These are phyloP conservation scores for Sandelia bainsii DNA, from an alignment of 2,797 vertebrate species.

Conservation along the genomic window DNA sequence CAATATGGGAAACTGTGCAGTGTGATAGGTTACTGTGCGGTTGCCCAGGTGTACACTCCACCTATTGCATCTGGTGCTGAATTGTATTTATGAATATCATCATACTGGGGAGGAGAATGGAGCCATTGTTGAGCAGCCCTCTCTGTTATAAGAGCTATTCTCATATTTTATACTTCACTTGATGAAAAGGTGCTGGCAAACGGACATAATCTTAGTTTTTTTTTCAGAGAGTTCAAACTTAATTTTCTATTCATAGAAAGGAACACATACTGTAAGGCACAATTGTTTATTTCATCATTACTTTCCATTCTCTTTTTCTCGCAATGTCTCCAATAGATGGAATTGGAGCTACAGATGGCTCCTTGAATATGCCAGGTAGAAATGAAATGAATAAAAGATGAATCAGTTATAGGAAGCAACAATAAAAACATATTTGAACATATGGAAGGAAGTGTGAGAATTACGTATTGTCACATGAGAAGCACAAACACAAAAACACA, in stretches of 20 bases:
- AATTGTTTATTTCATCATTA: conserved; percentile 26
- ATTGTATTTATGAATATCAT: conserved; percentile 51
- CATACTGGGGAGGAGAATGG: conserved; percentile 34
- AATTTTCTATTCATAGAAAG: conserved; percentile 25
- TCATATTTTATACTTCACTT: conserved; percentile 24
- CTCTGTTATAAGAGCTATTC: conserved; percentile 9
- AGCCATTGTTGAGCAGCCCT: conserved; percentile 32
- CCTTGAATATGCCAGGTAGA: conserved; percentile 16
- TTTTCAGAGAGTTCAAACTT: neutral
- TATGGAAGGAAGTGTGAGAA: conserved; percentile 68
- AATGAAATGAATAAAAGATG: conserved; percentile 66
- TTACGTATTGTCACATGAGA: conserved; percentile 61
- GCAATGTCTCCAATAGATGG: conserved; percentile 25
- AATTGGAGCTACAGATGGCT: conserved; percentile 46
- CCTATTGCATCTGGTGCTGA: conserved; percentile 38
- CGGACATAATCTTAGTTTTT: neutral
- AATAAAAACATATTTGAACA: conserved; percentile 63
- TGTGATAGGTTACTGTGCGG: conserved; percentile 4
- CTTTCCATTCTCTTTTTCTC: conserved; percentile 14
- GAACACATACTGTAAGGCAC: conserved; percentile 6
- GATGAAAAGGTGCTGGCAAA: conserved; percentile 23
- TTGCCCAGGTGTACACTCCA: conserved; percentile 35
- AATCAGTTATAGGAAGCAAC: conserved; percentile 67
- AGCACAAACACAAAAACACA: conserved; percentile 52
- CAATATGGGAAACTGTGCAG: conserved; percentile 35